These are phyloP conservation scores for Poeciliopsis prolifica DNA, from an alignment of 2,113 vertebrate genomes.

Conservation along the genomic window DNA sequence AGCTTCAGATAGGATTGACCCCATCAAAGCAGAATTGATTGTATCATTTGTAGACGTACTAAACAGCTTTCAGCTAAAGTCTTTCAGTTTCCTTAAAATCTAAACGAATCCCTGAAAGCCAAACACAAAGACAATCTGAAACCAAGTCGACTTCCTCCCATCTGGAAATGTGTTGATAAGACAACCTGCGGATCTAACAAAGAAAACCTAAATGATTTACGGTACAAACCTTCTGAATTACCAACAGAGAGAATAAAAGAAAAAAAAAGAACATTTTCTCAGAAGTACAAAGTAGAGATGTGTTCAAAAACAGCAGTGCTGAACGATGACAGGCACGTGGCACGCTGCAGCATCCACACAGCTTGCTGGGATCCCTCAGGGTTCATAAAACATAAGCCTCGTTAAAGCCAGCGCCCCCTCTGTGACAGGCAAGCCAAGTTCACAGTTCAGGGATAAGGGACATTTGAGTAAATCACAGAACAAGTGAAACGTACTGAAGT, in stretches of 20 bases:
- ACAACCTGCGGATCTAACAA: constrained; percentile 34
- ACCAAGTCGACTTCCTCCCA: constrained; percentile 42
- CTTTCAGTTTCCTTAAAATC: constrained; percentile 61
- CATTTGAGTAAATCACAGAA: constrained; percentile 43
- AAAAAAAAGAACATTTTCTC: constrained; percentile 5
- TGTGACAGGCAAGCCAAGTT: constrained; percentile 58
- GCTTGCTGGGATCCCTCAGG: constrained; percentile 54
- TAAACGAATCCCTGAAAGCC: constrained; percentile 63
- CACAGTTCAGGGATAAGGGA: constrained; percentile 56
- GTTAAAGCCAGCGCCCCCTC: constrained; percentile 57
- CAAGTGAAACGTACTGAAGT: constrained; percentile 20
- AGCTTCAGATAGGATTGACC: constrained; percentile 71
- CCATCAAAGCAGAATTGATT: constrained; percentile 68
- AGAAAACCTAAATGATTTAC: constrained; percentile 39
- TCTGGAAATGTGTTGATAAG: constrained; percentile 67
- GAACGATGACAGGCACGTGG: constrained; percentile 70
- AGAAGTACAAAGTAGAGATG: constrained; percentile 40
- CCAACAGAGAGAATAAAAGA: constrained; percentile 5
- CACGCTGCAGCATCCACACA: constrained; percentile 55
- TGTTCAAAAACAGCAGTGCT: constrained; percentile 54
- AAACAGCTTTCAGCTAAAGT: constrained; percentile 56
- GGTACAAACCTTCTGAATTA: constrained; percentile 27
- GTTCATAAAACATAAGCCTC: constrained; percentile 69
- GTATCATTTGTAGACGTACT: constrained; percentile 68
- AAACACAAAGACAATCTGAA: constrained; percentile 61